Evolutionary conservation across 1,140 invertebrate species (phyloP).

Genomic region (Chrysopa pallens): DNA sequence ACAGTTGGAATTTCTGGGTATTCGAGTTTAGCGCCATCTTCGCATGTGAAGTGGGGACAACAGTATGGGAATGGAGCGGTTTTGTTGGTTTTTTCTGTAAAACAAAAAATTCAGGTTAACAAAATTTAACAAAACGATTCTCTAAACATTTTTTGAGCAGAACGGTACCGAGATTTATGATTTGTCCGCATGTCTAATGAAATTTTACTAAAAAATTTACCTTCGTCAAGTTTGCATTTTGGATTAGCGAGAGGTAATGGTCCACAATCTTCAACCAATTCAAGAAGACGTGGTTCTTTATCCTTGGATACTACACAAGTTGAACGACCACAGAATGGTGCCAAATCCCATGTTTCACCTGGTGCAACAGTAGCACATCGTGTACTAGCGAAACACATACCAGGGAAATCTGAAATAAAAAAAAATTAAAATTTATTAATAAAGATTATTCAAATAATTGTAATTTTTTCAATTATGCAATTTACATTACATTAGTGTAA

Average conservation of each 20-base stretch:
- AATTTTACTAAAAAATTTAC: constrained; percentile 14
- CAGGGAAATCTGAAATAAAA: constrained; percentile 59
- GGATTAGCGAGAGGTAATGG: constrained; percentile 66
- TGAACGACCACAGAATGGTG: constrained; percentile 72
- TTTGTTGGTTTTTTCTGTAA: constrained; percentile 66
- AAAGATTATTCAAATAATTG: too few relatives aligned
- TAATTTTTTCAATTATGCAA: too few relatives aligned
- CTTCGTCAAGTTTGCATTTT: constrained; percentile 65
- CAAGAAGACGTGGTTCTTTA: constrained; percentile 48
- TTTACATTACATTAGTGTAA: too few relatives aligned
- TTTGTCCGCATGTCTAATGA: too few relatives aligned
- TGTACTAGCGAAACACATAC: constrained; percentile 77
- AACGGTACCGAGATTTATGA: too few relatives aligned
- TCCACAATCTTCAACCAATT: constrained; percentile 75
- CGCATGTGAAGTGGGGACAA: constrained; percentile 70
- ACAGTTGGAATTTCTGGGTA: constrained; percentile 62
- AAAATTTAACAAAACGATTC: too few relatives aligned
- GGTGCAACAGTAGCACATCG: constrained; percentile 69
- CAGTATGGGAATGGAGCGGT: constrained; percentile 69
- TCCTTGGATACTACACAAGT: constrained; percentile 65
- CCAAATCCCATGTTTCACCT: constrained; percentile 62
- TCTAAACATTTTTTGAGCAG: too few relatives aligned
- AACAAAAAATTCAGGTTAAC: constrained; percentile 2
- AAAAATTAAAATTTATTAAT: constrained; percentile 2
- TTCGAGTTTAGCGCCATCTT: constrained; percentile 63